These are phyloP conservation scores for Coptotermes formosanus DNA, from an alignment of 1,140 invertebrate species.

Conservation along the genomic window DNA sequence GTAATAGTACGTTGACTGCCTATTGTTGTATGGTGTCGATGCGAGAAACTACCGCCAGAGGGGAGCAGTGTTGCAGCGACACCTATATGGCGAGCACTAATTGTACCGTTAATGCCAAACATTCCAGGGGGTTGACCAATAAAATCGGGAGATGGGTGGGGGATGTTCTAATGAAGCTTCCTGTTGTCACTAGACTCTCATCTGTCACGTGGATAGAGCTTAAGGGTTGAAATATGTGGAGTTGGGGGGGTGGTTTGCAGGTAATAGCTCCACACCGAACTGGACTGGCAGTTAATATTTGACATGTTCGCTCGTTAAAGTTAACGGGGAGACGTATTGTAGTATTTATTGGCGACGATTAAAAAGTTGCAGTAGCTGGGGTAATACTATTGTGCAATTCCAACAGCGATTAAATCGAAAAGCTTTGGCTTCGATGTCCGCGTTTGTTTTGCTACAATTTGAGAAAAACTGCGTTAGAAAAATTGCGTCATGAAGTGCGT, in stretches of 20 bases:
- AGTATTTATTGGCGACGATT: constrained; percentile 7
- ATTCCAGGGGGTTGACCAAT: constrained; percentile 17
- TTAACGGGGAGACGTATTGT: constrained; percentile 1
- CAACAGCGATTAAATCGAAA: background rate
- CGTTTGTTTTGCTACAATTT: background rate
- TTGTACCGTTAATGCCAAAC: background rate
- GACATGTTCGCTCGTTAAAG: constrained; percentile 4
- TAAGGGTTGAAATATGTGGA: background rate
- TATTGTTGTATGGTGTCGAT: constrained; percentile 8
- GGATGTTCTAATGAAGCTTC: background rate
- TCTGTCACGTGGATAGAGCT: background rate
- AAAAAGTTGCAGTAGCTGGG: background rate
- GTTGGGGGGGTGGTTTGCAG: background rate
- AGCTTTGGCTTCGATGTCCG: background rate
- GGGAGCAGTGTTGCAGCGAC: background rate
- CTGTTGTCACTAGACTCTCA: constrained; percentile 8
- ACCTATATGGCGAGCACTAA: constrained; percentile 11
- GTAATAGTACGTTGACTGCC: background rate
- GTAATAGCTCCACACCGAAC: constrained; percentile 4
- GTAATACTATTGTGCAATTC: background rate
- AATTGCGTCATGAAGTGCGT: background rate
- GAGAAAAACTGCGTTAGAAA: background rate
- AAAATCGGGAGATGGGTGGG: background rate
- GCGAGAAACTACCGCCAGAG: background rate
- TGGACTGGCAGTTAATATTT: constrained; percentile 16